Percentiles rank a stretch among this genome's conserved stretches.
Conservation (phyloP, 2,797 vertebrate genomes). For the Agapornis canus region DNA sequence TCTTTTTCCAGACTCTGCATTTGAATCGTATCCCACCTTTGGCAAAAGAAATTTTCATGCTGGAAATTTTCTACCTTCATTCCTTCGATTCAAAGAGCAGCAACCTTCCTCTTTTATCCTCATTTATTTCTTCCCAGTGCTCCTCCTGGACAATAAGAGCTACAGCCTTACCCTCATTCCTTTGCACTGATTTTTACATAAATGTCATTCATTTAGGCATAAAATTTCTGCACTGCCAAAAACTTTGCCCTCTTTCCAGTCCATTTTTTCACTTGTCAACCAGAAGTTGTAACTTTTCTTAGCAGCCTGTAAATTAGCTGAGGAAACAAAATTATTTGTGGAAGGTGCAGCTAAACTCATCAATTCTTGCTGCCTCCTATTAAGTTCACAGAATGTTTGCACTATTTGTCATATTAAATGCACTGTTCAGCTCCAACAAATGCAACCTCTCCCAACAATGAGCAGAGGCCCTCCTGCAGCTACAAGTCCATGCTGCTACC, state of each 20-base stretch:
- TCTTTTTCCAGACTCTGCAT: background rate
- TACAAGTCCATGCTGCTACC: background rate
- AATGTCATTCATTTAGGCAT: background rate
- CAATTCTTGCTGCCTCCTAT: background rate
- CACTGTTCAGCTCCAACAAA: background rate
- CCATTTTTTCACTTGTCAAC: background rate
- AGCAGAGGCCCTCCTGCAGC: background rate
- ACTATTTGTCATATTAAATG: background rate
- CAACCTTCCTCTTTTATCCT: background rate
- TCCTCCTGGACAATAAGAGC: background rate
- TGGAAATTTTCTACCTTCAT: background rate
- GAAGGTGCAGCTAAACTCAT: background rate
- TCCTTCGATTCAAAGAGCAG: background rate
- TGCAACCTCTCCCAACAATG: accelerated
- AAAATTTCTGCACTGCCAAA: background rate
- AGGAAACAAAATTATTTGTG: background rate
- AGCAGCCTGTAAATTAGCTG: background rate
- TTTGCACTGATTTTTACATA: background rate
- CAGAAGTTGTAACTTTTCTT: background rate
- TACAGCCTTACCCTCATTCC: background rate
- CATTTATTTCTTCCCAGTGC: background rate
- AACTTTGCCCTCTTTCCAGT: background rate
- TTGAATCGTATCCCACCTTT: background rate
- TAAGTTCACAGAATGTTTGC: accelerated
- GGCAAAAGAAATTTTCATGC: background rate